Evolutionary conservation across 2,113 vertebrate genomes (phyloP).

Genomic region (Oxygymnocypris stewartii): DNA sequence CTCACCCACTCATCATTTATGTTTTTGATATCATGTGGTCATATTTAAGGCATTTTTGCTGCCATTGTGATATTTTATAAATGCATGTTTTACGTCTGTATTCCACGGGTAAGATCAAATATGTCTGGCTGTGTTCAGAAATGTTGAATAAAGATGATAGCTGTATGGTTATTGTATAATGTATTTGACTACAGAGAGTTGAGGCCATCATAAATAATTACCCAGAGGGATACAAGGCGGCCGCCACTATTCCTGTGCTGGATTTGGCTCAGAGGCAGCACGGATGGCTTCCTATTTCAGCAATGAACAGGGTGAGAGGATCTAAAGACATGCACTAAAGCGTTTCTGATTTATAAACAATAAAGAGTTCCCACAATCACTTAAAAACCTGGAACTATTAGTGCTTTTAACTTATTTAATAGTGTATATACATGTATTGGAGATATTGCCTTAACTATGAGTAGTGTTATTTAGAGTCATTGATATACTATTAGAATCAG

Average conservation of each 20-base stretch:
- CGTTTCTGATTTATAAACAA: neutral
- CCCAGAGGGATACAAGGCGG: slow-evolving; percentile 89
- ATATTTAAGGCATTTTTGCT: neutral
- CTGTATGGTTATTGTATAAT: neutral
- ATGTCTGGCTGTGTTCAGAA: neutral
- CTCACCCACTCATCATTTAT: no score
- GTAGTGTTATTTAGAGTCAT: no score
- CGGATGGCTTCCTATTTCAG: slow-evolving; percentile 95
- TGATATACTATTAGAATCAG: no score
- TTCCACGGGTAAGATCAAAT: neutral
- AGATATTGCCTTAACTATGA: neutral
- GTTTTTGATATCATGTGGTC: neutral
- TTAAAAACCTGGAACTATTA: neutral
- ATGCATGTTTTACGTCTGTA: neutral
- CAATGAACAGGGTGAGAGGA: slow-evolving; percentile 91
- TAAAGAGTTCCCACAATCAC: neutral
- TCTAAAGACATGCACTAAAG: neutral
- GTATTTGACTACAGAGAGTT: slow-evolving; percentile 79
- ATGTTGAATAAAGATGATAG: neutral
- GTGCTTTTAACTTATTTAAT: neutral
- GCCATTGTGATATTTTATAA: neutral
- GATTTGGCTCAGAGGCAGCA: slow-evolving; percentile 95
- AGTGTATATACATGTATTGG: neutral
- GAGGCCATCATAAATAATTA: slow-evolving; percentile 90
- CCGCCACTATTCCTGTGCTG: slow-evolving; percentile 92